These are phyloP conservation scores for Porites divaricata DNA, from an alignment of 92 coral and sea anemone species.

Conservation along the genomic window DNA sequence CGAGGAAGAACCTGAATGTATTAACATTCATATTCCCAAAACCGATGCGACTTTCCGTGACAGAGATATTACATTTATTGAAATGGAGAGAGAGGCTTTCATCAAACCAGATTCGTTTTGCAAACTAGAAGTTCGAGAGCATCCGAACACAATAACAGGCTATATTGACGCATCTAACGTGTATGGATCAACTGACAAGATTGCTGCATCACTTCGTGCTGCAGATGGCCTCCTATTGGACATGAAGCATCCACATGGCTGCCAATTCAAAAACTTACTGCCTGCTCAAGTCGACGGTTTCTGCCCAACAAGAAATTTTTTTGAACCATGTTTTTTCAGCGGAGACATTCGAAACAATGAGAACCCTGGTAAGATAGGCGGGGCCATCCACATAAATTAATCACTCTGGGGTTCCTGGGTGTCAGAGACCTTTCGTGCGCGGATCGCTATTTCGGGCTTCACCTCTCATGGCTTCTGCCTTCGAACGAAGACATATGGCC, in stretches of 20 bases:
- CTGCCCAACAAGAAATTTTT: conserved; percentile 20
- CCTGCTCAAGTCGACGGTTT: not conserved
- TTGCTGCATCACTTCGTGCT: conserved; percentile 31
- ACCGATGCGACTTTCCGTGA: conserved; percentile 17
- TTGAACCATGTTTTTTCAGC: conserved; percentile 50
- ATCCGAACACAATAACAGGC: conserved; percentile 55
- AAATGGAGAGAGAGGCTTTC: conserved; percentile 53
- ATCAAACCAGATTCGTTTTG: conserved; percentile 21
- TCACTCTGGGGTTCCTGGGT: too few relatives aligned
- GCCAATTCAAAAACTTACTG: conserved; percentile 7
- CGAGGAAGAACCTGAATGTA: conserved; percentile 31
- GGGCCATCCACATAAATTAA: too few relatives aligned
- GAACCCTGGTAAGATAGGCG: conserved; percentile 43
- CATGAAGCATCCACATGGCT: conserved; percentile 28
- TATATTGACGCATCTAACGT: conserved; percentile 76
- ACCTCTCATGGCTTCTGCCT: too few relatives aligned
- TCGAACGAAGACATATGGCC: too few relatives aligned
- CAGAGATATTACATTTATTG: not conserved
- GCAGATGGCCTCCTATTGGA: conserved; percentile 35
- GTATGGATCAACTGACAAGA: conserved; percentile 50
- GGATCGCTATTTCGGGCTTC: too few relatives aligned
- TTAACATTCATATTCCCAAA: conserved; percentile 50
- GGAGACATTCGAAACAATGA: conserved; percentile 78
- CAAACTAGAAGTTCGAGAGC: conserved; percentile 34
- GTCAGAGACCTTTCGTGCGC: too few relatives aligned